Evolutionary conservation across 2,113 vertebrate species (phyloP).

Genomic region (Podiceps cristatus): DNA sequence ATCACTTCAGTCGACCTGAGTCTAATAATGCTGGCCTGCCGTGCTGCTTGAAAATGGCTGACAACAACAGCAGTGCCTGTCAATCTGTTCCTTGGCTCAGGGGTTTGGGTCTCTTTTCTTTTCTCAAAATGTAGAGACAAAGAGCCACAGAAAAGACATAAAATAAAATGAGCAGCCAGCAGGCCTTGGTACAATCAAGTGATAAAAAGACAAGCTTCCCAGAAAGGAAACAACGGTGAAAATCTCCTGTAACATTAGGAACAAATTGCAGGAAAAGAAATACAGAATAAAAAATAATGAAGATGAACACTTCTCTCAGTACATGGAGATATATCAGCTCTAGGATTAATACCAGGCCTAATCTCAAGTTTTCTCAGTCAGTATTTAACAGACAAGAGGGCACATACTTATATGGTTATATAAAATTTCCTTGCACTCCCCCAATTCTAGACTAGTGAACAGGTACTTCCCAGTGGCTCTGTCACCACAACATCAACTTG

Average conservation of each 20-base stretch:
- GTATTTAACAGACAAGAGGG: neutral
- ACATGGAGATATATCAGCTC: neutral
- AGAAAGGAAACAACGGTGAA: neutral
- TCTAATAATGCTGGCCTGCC: neutral
- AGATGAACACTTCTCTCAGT: neutral
- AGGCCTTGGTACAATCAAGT: neutral
- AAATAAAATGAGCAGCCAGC: neutral
- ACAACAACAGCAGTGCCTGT: neutral
- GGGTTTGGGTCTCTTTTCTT: neutral
- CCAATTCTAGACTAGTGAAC: neutral
- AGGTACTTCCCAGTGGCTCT: rapidly evolving
- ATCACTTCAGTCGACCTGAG: neutral
- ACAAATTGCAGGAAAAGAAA: neutral
- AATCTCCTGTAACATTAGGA: neutral
- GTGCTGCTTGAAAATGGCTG: conserved; percentile 10
- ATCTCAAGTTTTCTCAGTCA: neutral
- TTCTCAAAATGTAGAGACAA: neutral
- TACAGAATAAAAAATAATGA: neutral
- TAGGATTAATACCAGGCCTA: neutral
- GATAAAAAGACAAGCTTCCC: neutral
- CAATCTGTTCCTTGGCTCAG: neutral
- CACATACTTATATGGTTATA: neutral
- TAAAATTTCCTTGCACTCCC: neutral
- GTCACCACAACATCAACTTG: neutral
- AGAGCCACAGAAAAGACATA: neutral